Conservation (phyloP, 2,797 vertebrate species). For the Arrhamphus sclerolepis region DNA sequence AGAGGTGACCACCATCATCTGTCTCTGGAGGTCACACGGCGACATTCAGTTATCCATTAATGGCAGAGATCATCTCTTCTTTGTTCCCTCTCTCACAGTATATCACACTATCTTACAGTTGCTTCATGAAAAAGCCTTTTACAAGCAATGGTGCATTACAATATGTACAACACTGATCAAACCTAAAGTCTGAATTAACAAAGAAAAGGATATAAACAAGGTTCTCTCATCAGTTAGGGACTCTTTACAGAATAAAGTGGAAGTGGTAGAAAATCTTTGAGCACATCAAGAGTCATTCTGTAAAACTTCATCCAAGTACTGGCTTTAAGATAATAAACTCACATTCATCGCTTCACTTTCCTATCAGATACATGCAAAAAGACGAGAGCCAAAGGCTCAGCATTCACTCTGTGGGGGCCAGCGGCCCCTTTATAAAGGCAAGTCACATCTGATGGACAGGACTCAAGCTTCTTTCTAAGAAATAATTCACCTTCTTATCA, state of each 20-base stretch:
- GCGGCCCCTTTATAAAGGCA: constrained; percentile 60
- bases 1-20: constrained; percentile 40
- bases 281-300: constrained; percentile 59
- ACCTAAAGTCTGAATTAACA: constrained; percentile 37
- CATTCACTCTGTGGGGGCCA: constrained; percentile 51
- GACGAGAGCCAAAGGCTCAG: constrained; percentile 30
- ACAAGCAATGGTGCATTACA: constrained; percentile 61
- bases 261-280: constrained; percentile 50
- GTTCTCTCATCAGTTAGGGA: constrained; percentile 62
- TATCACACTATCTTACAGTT: constrained; percentile 63
- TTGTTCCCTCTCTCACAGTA: constrained; percentile 38
- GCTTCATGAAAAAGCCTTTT: constrained; percentile 63
- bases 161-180: constrained; percentile 67
- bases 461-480: constrained; percentile 45
- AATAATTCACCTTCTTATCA: constrained; percentile 37
- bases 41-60: constrained; percentile 69
- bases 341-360: constrained; percentile 43
- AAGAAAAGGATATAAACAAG: constrained; percentile 57
- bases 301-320: constrained; percentile 45
- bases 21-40: constrained; percentile 54
- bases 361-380: constrained; percentile 67
- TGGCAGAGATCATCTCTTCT: constrained; percentile 47
- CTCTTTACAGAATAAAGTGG: constrained; percentile 50
- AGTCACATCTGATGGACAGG: constrained; percentile 51
- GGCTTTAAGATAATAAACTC: constrained; percentile 46